Evolutionary conservation across 2,888 invertebrate species (phyloP), one percentile per base, ranked within the genome.

Genomic region (Cactoblastis cactorum): DNA sequence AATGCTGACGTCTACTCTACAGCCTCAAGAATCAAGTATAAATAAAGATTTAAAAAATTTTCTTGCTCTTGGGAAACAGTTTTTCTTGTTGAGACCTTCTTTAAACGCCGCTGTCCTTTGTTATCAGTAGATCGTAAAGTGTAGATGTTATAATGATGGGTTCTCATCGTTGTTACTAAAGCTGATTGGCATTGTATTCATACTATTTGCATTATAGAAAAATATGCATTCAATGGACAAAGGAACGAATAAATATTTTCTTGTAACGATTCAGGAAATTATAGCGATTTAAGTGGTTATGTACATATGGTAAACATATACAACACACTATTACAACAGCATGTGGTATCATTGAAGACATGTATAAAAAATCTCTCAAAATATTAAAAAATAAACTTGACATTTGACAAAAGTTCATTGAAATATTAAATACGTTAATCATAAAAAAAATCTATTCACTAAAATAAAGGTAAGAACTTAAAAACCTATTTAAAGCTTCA

Each of bases 11-110:
- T n/a, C n/a, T n/a, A n/a, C 38, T 39, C 32, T 32, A 15, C 34
- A 49, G 49, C 34, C 37, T 28, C 24, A 37, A 37, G 19, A 46
- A 46, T 33, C 34, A 46, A 18, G 28, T 48, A 22, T 46, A 15
- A 34, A 33, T 48, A 24, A 24, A 2, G 28, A 22, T 38, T 48
- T n/a, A 24, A 37, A 22, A 18, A 24, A 17, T 15, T 47, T 28
- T 17, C 48, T 48, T 24, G 15, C 37, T 9, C 22, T 45, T 35
- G 47, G 15, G 37, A 47, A 37, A 34, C 14, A 3, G 33, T 46
- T 46, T 46, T 46, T 34, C 19, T 46, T 3, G 2, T 33, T 46
- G 18, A 18, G 18, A 33, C 19, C 34, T 46, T 34, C 14, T 34
- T 34, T 9, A 37, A 17, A 37, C 8, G 37, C 37, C 17, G 6